Base-by-base conservation (phyloP, 2,113 vertebrate genomes). In the Aegotheles bennettii region DNA sequence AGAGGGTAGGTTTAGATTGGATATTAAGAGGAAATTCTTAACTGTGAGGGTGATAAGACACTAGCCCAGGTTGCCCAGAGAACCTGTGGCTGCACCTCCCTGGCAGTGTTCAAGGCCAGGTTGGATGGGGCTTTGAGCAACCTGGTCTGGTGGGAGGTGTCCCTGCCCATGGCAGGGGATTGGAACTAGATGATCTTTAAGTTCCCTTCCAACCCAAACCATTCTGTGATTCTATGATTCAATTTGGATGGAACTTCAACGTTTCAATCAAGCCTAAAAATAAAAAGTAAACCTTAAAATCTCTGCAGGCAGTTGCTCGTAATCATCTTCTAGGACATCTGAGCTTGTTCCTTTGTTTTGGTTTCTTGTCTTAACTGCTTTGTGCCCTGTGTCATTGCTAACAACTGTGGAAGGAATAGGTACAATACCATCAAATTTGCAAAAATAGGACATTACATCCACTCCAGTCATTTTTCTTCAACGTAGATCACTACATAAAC, bases 401-500 rank as follows among this genome's bases (percentile, higher is more conserved):
- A 78, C 36, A 74, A 73, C 20, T 80, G 59, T 77, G 35, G 20
- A 47, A 88, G 36, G 51, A 88, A 92, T 88, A 85, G 25, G 28
- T 70, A 86, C 93, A 93, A 81, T 67, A 54, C 24, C 23, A 77
- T 43, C 42, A 93, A 80, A 84, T 90, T 63, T 91, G n/a, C 45
- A 71, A 90, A 92, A 93, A 85, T 26, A 80, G 65, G 50, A 74
- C 64, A 77, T 92, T 77, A 68, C 26, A 90, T 64, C 56, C 64
- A 81, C 42, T 80, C 20, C 67, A 75, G 60, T 75, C 40, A 54
- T 90, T 94, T 59, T 80, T 7, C 42, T 88, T 35, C 79, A 71
- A 10, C 13, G 68, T 90, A 92, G 95, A 92, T 96, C 83, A 94
- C 68, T 60, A 59, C 23, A 86, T 36, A 89, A 90, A 60, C 86